Percentiles rank a stretch among this genome's conserved stretches.
These are phyloP conservation scores for Meloidogyne floridensis DNA, from an alignment of 1,140 invertebrate genomes.

Conservation along the genomic window DNA sequence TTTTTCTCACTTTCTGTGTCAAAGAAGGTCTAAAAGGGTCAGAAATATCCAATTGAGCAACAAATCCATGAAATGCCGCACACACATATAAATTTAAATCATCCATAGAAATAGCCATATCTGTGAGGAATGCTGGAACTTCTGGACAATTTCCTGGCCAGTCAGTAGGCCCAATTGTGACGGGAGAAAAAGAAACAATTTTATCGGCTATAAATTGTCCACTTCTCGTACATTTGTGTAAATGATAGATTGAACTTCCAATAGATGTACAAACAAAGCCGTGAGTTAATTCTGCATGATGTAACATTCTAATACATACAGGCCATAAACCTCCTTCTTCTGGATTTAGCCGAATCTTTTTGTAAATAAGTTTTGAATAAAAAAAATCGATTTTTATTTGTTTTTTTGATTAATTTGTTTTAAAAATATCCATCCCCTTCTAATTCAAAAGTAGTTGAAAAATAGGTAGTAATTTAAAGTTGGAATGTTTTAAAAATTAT, in stretches of 20 bases:
- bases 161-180: slow-evolving; percentile 32
- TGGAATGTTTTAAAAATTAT: no score
- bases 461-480: no score
- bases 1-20: slow-evolving; percentile 32
- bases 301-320: slow-evolving; percentile 48
- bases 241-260: slow-evolving; percentile 48
- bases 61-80: slow-evolving; percentile 88
- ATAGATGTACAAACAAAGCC: slow-evolving; percentile 42
- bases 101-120: slow-evolving; percentile 80
- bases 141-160: slow-evolving; percentile 39
- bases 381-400: neutral
- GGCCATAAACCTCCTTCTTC: slow-evolving; percentile 41
- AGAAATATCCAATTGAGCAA: slow-evolving; percentile 88
- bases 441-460: no score
- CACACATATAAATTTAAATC: slow-evolving; percentile 87
- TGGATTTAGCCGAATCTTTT: slow-evolving; percentile 28
- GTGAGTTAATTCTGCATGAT: slow-evolving; percentile 48
- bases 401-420: no score
- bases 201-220: slow-evolving; percentile 43
- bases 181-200: slow-evolving; percentile 50
- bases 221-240: slow-evolving; percentile 50
- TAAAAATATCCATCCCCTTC: no score
- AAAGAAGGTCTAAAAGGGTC: slow-evolving; percentile 70
- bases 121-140: slow-evolving; percentile 49
- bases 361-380: neutral